Base-by-base conservation (phyloP, 2,113 vertebrate genomes). In the Pantherophis guttatus region DNA sequence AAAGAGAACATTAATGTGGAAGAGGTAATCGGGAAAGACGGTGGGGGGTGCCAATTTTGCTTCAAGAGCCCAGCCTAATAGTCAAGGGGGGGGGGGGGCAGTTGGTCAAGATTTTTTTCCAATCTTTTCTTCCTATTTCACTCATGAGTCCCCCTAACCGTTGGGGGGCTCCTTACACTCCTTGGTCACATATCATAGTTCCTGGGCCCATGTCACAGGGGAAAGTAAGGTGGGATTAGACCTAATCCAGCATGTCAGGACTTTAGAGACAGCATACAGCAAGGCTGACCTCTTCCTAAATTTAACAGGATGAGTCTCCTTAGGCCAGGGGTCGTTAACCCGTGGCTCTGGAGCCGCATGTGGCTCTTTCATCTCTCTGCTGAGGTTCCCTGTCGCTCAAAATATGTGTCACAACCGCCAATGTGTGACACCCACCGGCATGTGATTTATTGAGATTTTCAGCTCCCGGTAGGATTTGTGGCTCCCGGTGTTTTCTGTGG, bases 1-100 rank as follows among this genome's bases (percentile, higher is more conserved):
- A 99, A 99, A 98, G 99, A 99, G 97, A 99, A 99, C 88, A 96
- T 99, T 96, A 99, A 99, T 1, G 99, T 99, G 94, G 99, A 99
- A 97, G 99, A 99, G 99, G 99, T 99, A 97, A 96, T 48, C 1
- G 62, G 75, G 19, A 8, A 17, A 75, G n/a, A 1, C 24, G 0
- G 33, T 5, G 29, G 58, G 13, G 0, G 52, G 15, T 0, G 11
- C 3, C 5, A 50, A 0, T 12, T 7, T 4, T 62, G 19, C 17
- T 44, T 24, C 11, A 89, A 70, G 62, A n/a, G 11, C 75, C 50
- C 10, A 8, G 57, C 57, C 57, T 58, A 58, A 24, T 8, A 58
- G 57, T 7, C 57, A 58, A 58, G 8, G 53, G 4, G 53, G 54
- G 13, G 50, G 39, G 39, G 33, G 33, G n/a, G n/a, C 39, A 50